Percentiles rank a stretch among this genome's conserved stretches.
These are phyloP conservation scores for Acrocera orbiculus DNA, from an alignment of 2,888 invertebrate species.

Conservation along the genomic window DNA sequence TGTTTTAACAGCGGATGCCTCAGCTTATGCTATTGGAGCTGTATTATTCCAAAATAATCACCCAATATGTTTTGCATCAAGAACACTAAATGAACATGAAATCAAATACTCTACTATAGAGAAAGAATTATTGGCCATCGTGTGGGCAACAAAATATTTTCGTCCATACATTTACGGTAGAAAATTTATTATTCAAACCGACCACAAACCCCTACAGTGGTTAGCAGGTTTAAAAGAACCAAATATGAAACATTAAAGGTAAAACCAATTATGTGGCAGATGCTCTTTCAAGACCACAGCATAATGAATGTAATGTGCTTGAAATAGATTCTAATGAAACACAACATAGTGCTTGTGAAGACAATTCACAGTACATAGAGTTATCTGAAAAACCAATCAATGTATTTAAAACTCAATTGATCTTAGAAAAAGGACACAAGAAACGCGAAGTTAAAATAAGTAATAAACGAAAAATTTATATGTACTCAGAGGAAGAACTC, in stretches of 20 bases:
- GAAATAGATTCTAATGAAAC: conserved; percentile 1
- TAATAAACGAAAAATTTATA: neutral
- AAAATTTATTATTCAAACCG: conserved; percentile 10
- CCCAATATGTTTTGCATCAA: conserved; percentile 5
- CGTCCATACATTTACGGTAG: conserved; percentile 11
- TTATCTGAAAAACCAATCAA: conserved; percentile 1
- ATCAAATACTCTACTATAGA: conserved; percentile 7
- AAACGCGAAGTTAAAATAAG: neutral
- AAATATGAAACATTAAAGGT: conserved; percentile 16
- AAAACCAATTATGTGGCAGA: conserved; percentile 11
- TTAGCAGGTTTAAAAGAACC: conserved; percentile 23
- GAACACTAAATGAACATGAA: conserved; percentile 6
- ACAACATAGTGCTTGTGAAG: neutral
- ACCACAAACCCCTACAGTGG: conserved; percentile 16
- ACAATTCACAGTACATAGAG: neutral
- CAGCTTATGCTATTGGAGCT: conserved; percentile 7
- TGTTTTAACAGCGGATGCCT: conserved; percentile 9
- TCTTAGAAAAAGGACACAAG: neutral
- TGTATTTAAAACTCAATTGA: conserved; percentile 1
- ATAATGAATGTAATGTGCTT: neutral
- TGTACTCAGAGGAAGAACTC: neutral
- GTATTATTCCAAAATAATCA: conserved; percentile 7
- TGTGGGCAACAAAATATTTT: conserved; percentile 11
- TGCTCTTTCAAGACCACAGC: conserved; percentile 8
- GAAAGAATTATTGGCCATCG: conserved; percentile 10